phyloP scores from a whole-genome alignment of 1,140 invertebrate genomes.

The Capitella teleta region DNA sequence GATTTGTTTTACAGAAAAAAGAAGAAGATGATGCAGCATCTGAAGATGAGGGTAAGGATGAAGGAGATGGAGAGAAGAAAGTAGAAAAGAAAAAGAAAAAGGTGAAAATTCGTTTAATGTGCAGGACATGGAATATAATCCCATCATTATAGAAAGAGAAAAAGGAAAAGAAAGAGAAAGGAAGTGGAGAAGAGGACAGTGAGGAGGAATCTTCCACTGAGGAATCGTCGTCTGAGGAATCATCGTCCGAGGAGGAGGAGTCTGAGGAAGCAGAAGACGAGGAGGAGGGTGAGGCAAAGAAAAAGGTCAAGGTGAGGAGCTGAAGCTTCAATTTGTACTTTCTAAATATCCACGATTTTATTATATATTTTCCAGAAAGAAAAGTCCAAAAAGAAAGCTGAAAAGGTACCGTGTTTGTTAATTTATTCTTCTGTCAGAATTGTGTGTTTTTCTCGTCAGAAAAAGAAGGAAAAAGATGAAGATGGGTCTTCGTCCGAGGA shows the following conservation, averaged over 20 bases:
- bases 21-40: conserved; percentile 1
- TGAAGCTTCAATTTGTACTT: neutral
- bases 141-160: no score
- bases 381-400: no score
- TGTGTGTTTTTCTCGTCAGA: no score
- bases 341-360: neutral
- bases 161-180: neutral
- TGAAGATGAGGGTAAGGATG: neutral
- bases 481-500: conserved; percentile 1
- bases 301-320: neutral
- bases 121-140: no score
- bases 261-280: conserved; percentile 1
- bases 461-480: no score
- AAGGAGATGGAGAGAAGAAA: conserved; percentile 1
- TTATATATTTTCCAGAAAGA: neutral
- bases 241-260: conserved; percentile 3
- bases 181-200: conserved; percentile 1
- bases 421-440: no score
- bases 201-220: conserved; percentile 2
- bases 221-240: conserved; percentile 6
- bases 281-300: conserved; percentile 4
- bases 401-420: no score
- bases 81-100: neutral
- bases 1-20: conserved; percentile 1
- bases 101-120: no score